These are phyloP conservation scores for Synanthedon myopaeformis DNA, from an alignment of 2,888 invertebrate species.

Conservation along the genomic window DNA sequence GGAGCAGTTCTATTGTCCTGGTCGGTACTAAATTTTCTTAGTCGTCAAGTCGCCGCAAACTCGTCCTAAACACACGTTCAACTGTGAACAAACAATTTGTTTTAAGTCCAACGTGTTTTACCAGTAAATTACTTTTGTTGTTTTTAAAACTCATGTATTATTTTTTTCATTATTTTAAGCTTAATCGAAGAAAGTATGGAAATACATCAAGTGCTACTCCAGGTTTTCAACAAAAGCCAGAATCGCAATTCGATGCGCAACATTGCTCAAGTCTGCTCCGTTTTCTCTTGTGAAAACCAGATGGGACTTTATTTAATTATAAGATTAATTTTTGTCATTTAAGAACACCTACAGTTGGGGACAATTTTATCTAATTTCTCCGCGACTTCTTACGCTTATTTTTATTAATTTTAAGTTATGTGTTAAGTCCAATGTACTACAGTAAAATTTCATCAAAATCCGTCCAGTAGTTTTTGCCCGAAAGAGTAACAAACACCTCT, in stretches of 20 bases:
- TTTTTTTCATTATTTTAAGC: too few species aligned
- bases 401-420: too few species aligned
- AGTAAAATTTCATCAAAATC: too few species aligned
- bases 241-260: not conserved
- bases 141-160: not conserved
- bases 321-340: not conserved
- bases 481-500: too few species aligned
- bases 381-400: too few species aligned
- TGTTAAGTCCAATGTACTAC: too few species aligned
- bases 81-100: conserved; percentile 34
- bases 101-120: conserved; percentile 12
- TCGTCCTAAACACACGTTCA: conserved; percentile 42
- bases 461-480: too few species aligned
- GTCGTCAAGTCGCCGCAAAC: conserved; percentile 18
- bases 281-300: not conserved
- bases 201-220: too few species aligned
- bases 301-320: too few species aligned
- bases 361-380: too few species aligned
- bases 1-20: conserved; percentile 1
- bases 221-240: not conserved
- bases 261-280: not conserved
- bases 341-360: too few species aligned
- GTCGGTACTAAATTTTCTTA: conserved; percentile 6
- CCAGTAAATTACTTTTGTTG: not conserved
- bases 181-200: too few species aligned